phyloP scores from a whole-genome alignment of 2,113 vertebrate genomes.

The Apistogramma diplotaenia region DNA sequence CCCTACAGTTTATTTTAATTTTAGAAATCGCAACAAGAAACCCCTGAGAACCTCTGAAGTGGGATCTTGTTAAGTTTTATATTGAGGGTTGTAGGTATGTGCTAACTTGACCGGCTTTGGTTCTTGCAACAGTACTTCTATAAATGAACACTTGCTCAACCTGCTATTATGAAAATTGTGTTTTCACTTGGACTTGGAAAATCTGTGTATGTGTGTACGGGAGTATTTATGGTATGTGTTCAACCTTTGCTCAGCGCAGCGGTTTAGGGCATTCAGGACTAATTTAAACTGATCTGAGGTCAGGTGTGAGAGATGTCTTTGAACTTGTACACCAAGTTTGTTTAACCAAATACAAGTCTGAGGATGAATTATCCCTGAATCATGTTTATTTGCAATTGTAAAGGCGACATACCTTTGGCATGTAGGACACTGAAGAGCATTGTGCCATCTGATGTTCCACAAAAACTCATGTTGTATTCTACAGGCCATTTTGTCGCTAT shows the following conservation, averaged over 20 bases:
- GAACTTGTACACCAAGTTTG: neutral
- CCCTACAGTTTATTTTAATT: conserved; percentile 40
- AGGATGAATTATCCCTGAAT: neutral
- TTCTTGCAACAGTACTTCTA: conserved; percentile 56
- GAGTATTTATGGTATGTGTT: conserved; percentile 18
- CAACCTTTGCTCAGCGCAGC: conserved; percentile 20
- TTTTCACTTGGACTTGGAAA: conserved; percentile 60
- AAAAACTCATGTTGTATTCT: neutral
- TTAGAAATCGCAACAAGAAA: conserved; percentile 47
- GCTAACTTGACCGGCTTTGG: conserved; percentile 36
- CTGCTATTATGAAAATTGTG: conserved; percentile 68
- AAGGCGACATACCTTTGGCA: neutral
- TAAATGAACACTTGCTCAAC: conserved; percentile 69
- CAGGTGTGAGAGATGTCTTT: conserved; percentile 23
- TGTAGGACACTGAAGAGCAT: neutral
- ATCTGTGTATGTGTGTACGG: conserved; percentile 19
- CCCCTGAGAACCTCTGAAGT: conserved; percentile 45
- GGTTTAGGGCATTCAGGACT: conserved; percentile 9
- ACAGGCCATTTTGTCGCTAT: neutral
- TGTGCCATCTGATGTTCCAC: neutral
- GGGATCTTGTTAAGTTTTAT: conserved; percentile 51
- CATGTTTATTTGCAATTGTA: neutral
- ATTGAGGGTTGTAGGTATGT: conserved; percentile 52
- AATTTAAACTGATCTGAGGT: conserved; percentile 21
- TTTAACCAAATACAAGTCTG: neutral